A percentile compares a stretch with the other conserved stretches of the same genome.
These are phyloP conservation scores for Staurois parvus DNA, from an alignment of 2,797 vertebrate species.

Conservation along the genomic window DNA sequence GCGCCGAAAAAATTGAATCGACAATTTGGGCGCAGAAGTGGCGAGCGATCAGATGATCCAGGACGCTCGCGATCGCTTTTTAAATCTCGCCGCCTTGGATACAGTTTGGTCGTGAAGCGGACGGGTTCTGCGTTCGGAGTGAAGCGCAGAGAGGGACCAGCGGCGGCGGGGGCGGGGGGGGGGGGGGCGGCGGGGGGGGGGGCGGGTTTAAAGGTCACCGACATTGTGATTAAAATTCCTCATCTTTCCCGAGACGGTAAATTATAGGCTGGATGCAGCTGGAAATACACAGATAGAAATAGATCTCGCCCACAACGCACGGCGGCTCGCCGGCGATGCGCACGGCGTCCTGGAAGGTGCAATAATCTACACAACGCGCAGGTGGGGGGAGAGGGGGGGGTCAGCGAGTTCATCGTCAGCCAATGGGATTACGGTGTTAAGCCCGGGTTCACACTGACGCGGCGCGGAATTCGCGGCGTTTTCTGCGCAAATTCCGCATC, in stretches of 20 bases:
- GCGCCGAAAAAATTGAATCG: too few relatives aligned
- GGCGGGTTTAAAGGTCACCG: background rate
- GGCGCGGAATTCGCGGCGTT: too few relatives aligned
- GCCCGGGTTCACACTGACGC: too few relatives aligned
- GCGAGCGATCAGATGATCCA: too few relatives aligned
- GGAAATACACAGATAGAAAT: conserved; percentile 41
- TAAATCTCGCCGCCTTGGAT: too few relatives aligned
- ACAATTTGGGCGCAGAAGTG: too few relatives aligned
- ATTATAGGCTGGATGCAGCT: conserved; percentile 31
- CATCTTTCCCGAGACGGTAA: conserved; percentile 16
- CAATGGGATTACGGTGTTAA: too few relatives aligned
- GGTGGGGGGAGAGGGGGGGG: background rate
- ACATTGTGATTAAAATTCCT: conserved; percentile 46
- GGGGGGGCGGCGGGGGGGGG: background rate
- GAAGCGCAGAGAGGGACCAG: background rate
- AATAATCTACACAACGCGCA: background rate
- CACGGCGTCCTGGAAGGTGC: background rate
- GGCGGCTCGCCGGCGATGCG: background rate
- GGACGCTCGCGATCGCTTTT: too few relatives aligned
- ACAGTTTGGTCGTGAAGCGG: too few relatives aligned
- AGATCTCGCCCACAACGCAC: conserved; percentile 5
- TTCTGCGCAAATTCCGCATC: too few relatives aligned
- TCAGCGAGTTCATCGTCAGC: background rate
- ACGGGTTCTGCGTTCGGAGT: too few relatives aligned
- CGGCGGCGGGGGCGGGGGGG: background rate